phyloP scores from a whole-genome alignment of 2,888 invertebrate species.

The Parnassius glacialis region DNA sequence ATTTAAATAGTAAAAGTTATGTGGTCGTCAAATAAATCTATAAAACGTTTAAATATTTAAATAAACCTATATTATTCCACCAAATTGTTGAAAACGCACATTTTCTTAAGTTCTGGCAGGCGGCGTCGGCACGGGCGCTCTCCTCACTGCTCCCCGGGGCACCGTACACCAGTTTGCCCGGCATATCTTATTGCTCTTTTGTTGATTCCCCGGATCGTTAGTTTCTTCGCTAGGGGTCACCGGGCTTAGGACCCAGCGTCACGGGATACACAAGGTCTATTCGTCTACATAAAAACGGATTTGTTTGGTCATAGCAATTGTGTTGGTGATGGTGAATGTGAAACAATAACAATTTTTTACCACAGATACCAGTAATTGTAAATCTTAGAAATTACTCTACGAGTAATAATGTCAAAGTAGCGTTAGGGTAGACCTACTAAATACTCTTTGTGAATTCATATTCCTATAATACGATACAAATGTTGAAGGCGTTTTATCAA shows the following conservation, averaged over 20 bases:
- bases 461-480: too few species aligned
- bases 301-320: neutral
- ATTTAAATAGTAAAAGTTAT: too few species aligned
- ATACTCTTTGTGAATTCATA: too few species aligned
- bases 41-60: neutral
- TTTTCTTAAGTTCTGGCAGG: slow-evolving; percentile 50
- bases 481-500: too few species aligned
- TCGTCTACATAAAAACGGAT: slow-evolving; percentile 22
- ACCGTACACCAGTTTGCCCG: slow-evolving; percentile 77
- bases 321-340: neutral
- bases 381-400: too few species aligned
- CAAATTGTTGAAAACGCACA: slow-evolving; percentile 39
- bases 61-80: slow-evolving; percentile 11
- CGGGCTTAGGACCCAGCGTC: slow-evolving; percentile 40
- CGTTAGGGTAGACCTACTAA: too few species aligned
- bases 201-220: slow-evolving; percentile 78
- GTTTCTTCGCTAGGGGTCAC: slow-evolving; percentile 77
- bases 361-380: too few species aligned
- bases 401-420: too few species aligned
- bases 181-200: slow-evolving; percentile 81
- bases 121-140: slow-evolving; percentile 45
- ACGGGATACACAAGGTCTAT: slow-evolving; percentile 28
- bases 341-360: neutral
- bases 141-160: slow-evolving; percentile 61
- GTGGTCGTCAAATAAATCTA: too few species aligned